Evolutionary conservation across 53 echinoderm and acorn worm genomes (phyloP), one percentile per base, ranked within the genome.

Genomic region (Mesocentrotus franciscanus): DNA sequence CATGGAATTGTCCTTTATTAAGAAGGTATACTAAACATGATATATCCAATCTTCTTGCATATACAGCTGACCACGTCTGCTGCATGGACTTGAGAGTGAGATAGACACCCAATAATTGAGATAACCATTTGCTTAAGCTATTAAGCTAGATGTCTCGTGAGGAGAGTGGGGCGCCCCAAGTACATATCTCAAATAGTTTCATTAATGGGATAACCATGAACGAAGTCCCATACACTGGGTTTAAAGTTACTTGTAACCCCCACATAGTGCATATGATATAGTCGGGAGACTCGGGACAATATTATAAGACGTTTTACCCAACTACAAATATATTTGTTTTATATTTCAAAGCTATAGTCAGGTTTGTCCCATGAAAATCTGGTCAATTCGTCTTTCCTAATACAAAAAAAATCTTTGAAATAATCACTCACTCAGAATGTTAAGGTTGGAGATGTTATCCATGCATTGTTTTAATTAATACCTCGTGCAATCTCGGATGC

Each of bases 111-210:
- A 4, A 81, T 16, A 81, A 81, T 81, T 81, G 81, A 36, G 81
- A 81, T 42, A 81, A 81, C 36, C 81, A 81, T 81, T 81, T 81
- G 81, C 42, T 81, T 81, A 81, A 81, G 81, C 81, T 81, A 81
- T 81, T 81, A 81, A 81, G 81, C 81, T 81, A 81, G 36, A 81
- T 42, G 81, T 81, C 81, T 81, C 18, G 81, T 81, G 81, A 81
- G 81, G 49, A 39, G 81, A 15, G 22, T 39, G 39, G 49, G 81
- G 81, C 81, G 42, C 36, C 81, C 81, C 81, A 81, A 42, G 42
- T 81, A 81, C 81, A 81, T 81, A 81, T 42, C 49, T 81, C 81
- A 81, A 81, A 81, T 81, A 81, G 36, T 81, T 81, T 42, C 17
- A 81, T 81, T 81, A 81, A 81, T 81, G 42, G 81, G 36, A 20